phyloP scores from a whole-genome alignment of 2,113 vertebrate genomes.

The Hirundichthys speculiger region DNA sequence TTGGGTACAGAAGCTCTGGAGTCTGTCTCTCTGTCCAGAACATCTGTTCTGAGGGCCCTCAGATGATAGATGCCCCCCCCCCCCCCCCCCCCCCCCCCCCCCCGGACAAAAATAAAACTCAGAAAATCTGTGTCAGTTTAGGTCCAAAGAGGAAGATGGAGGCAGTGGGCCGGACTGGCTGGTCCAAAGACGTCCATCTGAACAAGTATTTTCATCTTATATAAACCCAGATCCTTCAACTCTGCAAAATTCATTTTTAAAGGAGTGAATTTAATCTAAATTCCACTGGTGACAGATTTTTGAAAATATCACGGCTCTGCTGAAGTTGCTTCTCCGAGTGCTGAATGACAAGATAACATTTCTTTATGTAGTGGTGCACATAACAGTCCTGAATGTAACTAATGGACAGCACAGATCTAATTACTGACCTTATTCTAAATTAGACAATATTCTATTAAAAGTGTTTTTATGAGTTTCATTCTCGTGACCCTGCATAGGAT shows the following conservation, averaged over 20 bases:
- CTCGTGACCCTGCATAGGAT: no score
- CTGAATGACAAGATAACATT: background rate
- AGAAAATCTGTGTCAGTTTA: conserved; percentile 58
- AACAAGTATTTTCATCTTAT: conserved; percentile 20
- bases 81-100: conserved; percentile 1
- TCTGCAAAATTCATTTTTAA: background rate
- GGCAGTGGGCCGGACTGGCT: conserved; percentile 7
- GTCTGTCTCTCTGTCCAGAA: conserved; percentile 38
- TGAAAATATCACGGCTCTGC: background rate
- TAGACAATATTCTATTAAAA: no score
- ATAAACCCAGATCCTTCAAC: conserved; percentile 17
- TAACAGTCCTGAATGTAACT: no score
- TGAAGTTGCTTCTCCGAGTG: background rate
- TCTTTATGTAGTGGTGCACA: no score
- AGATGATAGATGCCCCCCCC: conserved; percentile 58
- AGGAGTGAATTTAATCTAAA: conserved; percentile 5
- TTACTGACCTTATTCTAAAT: no score
- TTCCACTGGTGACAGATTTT: background rate
- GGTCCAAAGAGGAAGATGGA: conserved; percentile 28
- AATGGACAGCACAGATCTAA: no score
- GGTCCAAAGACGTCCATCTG: background rate
- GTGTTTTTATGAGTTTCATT: no score
- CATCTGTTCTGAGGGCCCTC: conserved; percentile 64
- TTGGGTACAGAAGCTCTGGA: conserved; percentile 29
- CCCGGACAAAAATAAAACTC: conserved; percentile 29